These are phyloP conservation scores for Bolinopsis microptera DNA, from an alignment of 37 sponge, comb jelly and placozoan species.

Conservation along the genomic window DNA sequence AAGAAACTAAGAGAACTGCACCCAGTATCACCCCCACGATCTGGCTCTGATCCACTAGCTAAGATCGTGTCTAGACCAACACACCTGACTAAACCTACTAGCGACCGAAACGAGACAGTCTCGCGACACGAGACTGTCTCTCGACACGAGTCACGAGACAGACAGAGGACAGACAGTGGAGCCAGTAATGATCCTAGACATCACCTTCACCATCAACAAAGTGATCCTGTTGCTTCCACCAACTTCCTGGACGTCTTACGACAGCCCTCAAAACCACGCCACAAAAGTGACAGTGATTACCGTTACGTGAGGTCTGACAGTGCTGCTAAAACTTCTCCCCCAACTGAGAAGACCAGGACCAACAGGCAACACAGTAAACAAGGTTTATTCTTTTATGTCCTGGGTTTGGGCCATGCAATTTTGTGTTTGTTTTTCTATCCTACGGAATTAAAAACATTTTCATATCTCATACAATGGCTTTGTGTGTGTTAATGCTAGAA, in stretches of 20 bases:
- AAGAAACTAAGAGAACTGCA: neutral
- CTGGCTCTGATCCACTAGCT: neutral
- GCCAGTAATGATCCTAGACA: neutral
- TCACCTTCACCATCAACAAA: neutral
- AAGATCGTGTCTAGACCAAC: neutral
- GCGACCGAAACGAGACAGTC: neutral
- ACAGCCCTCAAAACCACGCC: neutral
- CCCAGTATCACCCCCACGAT: neutral
- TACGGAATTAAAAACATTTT: no score
- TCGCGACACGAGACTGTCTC: neutral
- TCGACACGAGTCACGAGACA: neutral
- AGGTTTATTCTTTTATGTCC: neutral
- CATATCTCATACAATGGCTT: no score
- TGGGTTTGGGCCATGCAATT: no score
- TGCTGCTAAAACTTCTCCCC: neutral
- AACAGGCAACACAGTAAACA: neutral
- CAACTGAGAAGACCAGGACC: neutral
- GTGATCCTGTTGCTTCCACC: neutral
- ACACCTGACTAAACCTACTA: neutral
- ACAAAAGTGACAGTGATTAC: slow-evolving; percentile 32
- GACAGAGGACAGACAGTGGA: neutral
- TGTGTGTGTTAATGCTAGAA: no score
- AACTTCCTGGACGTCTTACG: neutral
- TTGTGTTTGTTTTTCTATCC: no score
- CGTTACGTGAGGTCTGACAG: neutral